Evolutionary conservation across 2,113 vertebrate genomes (phyloP).

Genomic region (Phasianus colchicus): DNA sequence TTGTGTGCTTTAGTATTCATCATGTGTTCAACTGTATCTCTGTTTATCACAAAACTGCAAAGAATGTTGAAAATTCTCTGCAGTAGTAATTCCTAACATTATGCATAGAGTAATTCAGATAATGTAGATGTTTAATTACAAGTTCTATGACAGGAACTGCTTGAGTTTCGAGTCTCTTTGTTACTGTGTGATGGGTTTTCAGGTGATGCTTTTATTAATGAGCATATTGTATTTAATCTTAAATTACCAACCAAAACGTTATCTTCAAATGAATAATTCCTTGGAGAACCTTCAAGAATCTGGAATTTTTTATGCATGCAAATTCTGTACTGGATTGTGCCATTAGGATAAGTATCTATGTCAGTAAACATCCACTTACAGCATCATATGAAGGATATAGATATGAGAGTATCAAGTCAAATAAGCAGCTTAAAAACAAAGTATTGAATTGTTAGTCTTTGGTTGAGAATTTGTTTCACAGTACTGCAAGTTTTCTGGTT

Average conservation of each 20-base stretch:
- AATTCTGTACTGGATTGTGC: not conserved
- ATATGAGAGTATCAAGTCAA: not conserved
- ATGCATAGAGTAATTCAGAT: not conserved
- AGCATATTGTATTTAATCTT: not conserved
- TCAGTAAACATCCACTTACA: not conserved
- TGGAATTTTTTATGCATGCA: not conserved
- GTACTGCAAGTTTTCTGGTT: not conserved
- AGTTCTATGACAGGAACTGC: not conserved
- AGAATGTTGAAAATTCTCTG: not conserved
- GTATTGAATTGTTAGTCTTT: not conserved
- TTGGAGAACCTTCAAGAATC: not conserved
- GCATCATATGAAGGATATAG: not conserved
- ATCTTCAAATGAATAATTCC: not conserved
- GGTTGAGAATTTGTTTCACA: not conserved
- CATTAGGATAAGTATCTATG: not conserved
- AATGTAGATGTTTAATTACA: not conserved
- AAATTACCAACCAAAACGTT: not conserved
- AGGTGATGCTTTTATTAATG: not conserved
- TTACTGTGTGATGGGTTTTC: not conserved
- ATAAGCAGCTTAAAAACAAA: not conserved
- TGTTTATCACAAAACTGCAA: not conserved
- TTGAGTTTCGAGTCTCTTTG: not conserved
- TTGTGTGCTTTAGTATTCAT: not conserved
- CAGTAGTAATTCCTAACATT: not conserved
- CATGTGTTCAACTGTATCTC: not conserved